Conservation (phyloP, 2,113 vertebrate genomes). For the Geococcyx californianus region DNA sequence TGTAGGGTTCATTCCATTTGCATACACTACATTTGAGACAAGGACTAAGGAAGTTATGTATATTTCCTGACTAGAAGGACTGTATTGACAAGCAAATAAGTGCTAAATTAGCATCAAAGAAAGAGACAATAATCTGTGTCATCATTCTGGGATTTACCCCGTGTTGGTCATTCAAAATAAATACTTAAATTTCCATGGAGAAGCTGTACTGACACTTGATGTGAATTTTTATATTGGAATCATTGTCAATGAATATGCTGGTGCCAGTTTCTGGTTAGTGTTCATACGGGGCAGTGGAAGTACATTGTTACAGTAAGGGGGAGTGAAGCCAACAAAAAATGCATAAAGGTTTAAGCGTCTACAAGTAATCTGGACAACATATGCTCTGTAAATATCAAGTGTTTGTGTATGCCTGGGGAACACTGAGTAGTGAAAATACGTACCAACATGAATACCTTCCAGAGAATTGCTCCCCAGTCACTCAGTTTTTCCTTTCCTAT, state of each 20-base stretch:
- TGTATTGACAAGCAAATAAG: background rate
- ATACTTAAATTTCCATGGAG: background rate
- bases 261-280: background rate
- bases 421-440: background rate
- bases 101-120: background rate
- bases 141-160: background rate
- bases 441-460: background rate
- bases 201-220: background rate
- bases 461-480: background rate
- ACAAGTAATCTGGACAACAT: background rate
- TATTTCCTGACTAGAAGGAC: background rate
- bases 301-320: background rate
- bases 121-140: background rate
- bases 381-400: background rate
- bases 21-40: background rate
- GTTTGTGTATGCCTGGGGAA: background rate
- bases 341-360: background rate
- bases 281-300: background rate
- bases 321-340: background rate
- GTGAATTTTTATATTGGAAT: background rate
- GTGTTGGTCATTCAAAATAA: background rate
- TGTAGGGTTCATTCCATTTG: background rate
- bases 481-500: background rate
- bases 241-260: background rate
- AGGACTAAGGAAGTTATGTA: background rate